Conservation (phyloP, 2,888 invertebrate genomes). For the Drosophila planitibia region DNA sequence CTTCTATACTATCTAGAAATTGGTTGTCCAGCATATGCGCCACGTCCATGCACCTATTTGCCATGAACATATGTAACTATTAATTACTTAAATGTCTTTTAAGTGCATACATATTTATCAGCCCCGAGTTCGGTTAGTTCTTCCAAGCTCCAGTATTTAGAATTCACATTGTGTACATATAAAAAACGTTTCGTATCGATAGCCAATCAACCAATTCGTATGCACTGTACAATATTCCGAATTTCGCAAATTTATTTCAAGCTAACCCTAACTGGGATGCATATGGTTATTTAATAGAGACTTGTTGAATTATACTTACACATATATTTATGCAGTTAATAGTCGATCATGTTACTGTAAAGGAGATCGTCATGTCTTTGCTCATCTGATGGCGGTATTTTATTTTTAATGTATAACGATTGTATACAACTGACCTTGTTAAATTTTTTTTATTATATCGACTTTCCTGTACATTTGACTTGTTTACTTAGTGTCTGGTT, state of each 20-base stretch:
- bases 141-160: constrained; percentile 52
- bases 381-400: constrained; percentile 21
- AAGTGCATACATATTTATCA: constrained; percentile 28
- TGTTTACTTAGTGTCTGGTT: constrained; percentile 53
- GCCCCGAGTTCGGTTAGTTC: constrained; percentile 49
- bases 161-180: constrained; percentile 42
- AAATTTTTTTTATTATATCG: constrained; percentile 30
- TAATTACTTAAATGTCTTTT: constrained; percentile 14
- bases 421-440: constrained; percentile 45
- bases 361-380: constrained; percentile 12
- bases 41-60: constrained; percentile 13
- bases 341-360: constrained; percentile 4
- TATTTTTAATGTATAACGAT: constrained; percentile 10
- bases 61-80: constrained; percentile 12
- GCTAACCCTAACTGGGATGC: constrained; percentile 11
- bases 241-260: constrained; percentile 31
- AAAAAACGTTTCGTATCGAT: constrained; percentile 27
- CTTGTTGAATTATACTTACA: constrained; percentile 14
- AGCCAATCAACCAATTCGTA: constrained; percentile 33
- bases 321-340: constrained; percentile 20
- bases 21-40: constrained; percentile 22
- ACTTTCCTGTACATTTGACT: constrained; percentile 47
- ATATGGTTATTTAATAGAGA: constrained; percentile 24
- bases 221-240: constrained; percentile 36
- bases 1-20: constrained; percentile 4